A percentile compares a stretch with the other conserved stretches of the same genome.
Evolutionary conservation across 2,113 vertebrate genomes (phyloP).

Genomic region (Carlito syrichta): DNA sequence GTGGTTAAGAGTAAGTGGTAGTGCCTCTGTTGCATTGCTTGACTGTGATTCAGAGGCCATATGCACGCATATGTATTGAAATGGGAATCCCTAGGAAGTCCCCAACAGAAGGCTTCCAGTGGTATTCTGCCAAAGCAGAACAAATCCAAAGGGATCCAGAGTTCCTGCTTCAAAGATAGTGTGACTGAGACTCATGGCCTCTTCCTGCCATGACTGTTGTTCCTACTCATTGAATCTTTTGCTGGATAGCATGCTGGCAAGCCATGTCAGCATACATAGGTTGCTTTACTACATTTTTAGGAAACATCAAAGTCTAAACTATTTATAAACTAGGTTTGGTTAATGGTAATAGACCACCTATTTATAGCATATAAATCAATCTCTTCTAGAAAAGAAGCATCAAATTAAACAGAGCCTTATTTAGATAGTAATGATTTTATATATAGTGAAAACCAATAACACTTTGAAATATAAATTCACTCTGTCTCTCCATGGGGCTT

Average conservation of each 20-base stretch:
- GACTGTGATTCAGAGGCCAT: constrained; percentile 1
- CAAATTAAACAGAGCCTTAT: neutral
- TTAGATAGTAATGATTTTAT: neutral
- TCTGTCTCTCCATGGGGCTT: neutral
- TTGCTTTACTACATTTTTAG: neutral
- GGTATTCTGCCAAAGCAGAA: constrained; percentile 33
- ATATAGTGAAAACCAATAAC: neutral
- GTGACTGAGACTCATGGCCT: neutral
- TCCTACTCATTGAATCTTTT: neutral
- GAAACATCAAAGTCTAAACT: neutral
- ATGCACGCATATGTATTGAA: constrained; percentile 6
- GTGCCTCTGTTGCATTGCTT: constrained; percentile 1
- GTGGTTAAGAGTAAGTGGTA: constrained; percentile 34
- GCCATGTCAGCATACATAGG: neutral
- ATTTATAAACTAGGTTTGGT: neutral
- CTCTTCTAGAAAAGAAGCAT: neutral
- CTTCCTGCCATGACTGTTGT: constrained; percentile 42
- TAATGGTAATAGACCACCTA: neutral
- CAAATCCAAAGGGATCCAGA: constrained; percentile 32
- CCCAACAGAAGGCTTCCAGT: constrained; percentile 45
- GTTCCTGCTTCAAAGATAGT: constrained; percentile 2
- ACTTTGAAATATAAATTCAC: neutral
- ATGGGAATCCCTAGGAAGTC: constrained; percentile 54
- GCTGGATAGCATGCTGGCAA: neutral
- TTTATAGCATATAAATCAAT: neutral